Evolutionary conservation across 2,797 vertebrate genomes (phyloP).

Genomic region (Clarias pachynema): DNA sequence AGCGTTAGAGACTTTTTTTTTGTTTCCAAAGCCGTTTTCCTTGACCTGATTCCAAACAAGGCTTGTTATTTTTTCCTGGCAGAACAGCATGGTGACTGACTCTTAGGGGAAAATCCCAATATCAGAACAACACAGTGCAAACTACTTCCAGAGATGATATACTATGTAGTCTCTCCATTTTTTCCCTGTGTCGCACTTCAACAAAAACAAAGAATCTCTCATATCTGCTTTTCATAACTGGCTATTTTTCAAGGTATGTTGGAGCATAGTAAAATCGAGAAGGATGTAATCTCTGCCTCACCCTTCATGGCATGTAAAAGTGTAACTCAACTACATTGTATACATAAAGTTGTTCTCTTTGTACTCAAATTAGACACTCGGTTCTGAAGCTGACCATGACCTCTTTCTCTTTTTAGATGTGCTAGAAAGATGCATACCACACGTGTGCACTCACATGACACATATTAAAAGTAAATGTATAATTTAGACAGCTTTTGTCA

Average conservation of each 20-base stretch:
- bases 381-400: constrained; percentile 31
- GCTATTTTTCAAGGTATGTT: background rate
- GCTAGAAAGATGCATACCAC: constrained; percentile 67
- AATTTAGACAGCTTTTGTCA: constrained; percentile 65
- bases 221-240: constrained; percentile 21
- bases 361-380: constrained; percentile 33
- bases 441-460: constrained; percentile 62
- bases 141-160: constrained; percentile 35
- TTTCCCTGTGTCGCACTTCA: constrained; percentile 12
- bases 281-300: background rate
- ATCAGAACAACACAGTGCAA: constrained; percentile 47
- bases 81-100: constrained; percentile 43
- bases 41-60: constrained; percentile 37
- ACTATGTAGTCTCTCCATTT: constrained; percentile 29
- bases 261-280: constrained; percentile 8
- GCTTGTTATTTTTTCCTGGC: constrained; percentile 57
- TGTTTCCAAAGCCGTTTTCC: constrained; percentile 28
- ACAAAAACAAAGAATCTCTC: background rate
- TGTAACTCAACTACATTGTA: constrained; percentile 11
- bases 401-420: constrained; percentile 70
- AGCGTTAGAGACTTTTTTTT: background rate
- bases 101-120: constrained; percentile 54
- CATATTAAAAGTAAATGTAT: constrained; percentile 65
- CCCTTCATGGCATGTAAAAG: background rate
- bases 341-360: constrained; percentile 9